These are phyloP conservation scores for Caenorhabditis brenneri DNA, from an alignment of 1,140 invertebrate genomes.

Conservation along the genomic window DNA sequence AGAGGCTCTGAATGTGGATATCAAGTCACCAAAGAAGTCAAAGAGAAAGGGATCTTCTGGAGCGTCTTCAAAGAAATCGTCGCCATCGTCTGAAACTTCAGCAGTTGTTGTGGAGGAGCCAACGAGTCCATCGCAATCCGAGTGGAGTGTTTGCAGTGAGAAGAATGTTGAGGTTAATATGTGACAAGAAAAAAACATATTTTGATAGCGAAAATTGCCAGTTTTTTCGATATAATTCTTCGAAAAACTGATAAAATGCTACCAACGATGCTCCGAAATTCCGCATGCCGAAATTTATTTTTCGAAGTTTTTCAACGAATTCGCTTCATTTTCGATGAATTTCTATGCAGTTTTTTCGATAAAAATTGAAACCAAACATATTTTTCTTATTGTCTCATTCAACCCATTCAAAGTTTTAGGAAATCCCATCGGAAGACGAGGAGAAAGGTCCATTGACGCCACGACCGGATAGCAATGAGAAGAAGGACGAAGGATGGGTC, in stretches of 20 bases:
- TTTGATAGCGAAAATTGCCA: too few species aligned
- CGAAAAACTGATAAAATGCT: too few species aligned
- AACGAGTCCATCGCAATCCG: conserved; percentile 41
- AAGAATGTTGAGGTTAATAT: conserved; percentile 47
- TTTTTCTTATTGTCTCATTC: not conserved
- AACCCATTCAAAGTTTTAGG: conserved; percentile 17
- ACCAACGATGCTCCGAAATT: too few species aligned
- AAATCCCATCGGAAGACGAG: conserved; percentile 43
- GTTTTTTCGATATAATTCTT: too few species aligned
- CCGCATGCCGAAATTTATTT: too few species aligned
- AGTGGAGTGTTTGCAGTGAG: conserved; percentile 51
- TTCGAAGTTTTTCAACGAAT: too few species aligned
- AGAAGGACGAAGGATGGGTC: conserved; percentile 51
- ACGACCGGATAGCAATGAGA: conserved; percentile 9
- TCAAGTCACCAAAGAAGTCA: conserved; percentile 8
- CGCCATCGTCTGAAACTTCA: conserved; percentile 16
- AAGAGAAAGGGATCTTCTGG: conserved; percentile 23
- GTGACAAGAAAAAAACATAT: too few species aligned
- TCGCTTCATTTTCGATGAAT: too few species aligned
- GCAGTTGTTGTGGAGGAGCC: conserved; percentile 45
- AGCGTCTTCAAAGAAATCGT: conserved; percentile 14
- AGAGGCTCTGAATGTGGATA: not conserved
- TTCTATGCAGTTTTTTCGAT: too few species aligned
- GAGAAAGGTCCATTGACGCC: conserved; percentile 33
- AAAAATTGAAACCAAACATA: too few species aligned